phyloP scores from a whole-genome alignment of 2,797 vertebrate genomes.

The Cyclopterus lumpus region DNA sequence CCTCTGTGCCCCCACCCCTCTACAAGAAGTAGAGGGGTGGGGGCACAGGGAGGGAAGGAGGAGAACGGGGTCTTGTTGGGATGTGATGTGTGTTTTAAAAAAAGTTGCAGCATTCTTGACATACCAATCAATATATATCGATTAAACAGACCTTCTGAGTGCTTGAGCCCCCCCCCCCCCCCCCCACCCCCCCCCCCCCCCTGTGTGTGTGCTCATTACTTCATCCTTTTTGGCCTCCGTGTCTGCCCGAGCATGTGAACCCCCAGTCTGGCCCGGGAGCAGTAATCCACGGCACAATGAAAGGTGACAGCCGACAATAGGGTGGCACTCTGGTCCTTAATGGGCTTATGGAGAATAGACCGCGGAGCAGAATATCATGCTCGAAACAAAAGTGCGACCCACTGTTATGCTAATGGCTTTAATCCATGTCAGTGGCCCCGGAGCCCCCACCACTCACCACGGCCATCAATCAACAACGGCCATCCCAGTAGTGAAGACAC shows the following conservation, averaged over 20 bases:
- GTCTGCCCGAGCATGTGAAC: conserved; percentile 51
- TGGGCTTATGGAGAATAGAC: conserved; percentile 73
- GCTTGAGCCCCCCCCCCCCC: neutral
- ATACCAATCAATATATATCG: conserved; percentile 19
- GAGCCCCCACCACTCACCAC: conserved; percentile 44
- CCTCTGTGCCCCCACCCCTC: conserved; percentile 63
- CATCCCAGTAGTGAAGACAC: conserved; percentile 55
- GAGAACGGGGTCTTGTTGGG: conserved; percentile 51
- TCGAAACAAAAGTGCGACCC: conserved; percentile 65
- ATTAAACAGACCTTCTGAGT: neutral
- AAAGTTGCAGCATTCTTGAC: conserved; percentile 41
- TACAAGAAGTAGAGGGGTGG: too few relatives aligned
- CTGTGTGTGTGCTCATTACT: too few relatives aligned
- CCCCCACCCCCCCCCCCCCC: too few relatives aligned
- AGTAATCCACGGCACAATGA: conserved; percentile 68
- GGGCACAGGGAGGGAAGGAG: conserved; percentile 46
- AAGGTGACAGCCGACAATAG: conserved; percentile 70
- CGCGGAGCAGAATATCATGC: conserved; percentile 58
- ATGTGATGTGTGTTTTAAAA: conserved; percentile 26
- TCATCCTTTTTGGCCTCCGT: conserved; percentile 13
- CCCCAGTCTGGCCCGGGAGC: conserved; percentile 51
- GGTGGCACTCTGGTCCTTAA: conserved; percentile 59
- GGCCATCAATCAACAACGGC: conserved; percentile 73
- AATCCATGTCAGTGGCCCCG: conserved; percentile 61
- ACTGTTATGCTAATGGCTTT: conserved; percentile 78